Evolutionary conservation across 2,113 vertebrate species (phyloP), one percentile per base, ranked within the genome.

Genomic region (Mungos mungo): DNA sequence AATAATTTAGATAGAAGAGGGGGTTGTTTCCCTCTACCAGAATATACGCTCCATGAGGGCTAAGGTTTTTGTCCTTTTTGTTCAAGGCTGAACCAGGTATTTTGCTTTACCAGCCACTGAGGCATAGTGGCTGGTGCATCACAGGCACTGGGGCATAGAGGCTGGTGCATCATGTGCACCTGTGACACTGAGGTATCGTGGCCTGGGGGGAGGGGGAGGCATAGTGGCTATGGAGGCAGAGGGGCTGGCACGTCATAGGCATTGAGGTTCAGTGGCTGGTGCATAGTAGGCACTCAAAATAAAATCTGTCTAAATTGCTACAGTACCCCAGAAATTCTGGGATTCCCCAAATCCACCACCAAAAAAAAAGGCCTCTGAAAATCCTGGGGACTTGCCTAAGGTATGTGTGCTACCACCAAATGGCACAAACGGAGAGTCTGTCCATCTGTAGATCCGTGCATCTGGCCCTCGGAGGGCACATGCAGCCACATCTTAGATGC

Each of bases 381-480:
- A 3, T 35, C 77, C 57, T 16, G 21, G 66, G 83, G 5, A 27
- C 35, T 33, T 41, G 38, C 65, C 92, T 72, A 19, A 14, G 45
- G 63, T 35, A 29, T 0, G 7, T 16, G 0, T 0, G n/a, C 38
- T 15, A 5, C 45, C n/a, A n/a, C 47, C 47, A n/a, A 84, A 35
- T 7, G 14, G 15, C 41, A 47, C 14, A 45, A 76, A 8, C 9
- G 14, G 72, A 27, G 41, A 5, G 18, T 66, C 54, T 31, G 35
- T 87, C 50, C 50, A 8, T 11, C 38, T 41, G 72, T 35, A 7
- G 19, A 87, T 12, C 21, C 14, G 7, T 0, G 1, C 2, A 0
- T 11, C 72, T 8, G 9, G 5, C 38, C 69, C 79, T 77, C 29
- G 23, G 69, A 10, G 12, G 6, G 15, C 60, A 18, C 38, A 38